phyloP scores from a whole-genome alignment of 1,140 invertebrate genomes.

The Drosophila pectinifera region DNA sequence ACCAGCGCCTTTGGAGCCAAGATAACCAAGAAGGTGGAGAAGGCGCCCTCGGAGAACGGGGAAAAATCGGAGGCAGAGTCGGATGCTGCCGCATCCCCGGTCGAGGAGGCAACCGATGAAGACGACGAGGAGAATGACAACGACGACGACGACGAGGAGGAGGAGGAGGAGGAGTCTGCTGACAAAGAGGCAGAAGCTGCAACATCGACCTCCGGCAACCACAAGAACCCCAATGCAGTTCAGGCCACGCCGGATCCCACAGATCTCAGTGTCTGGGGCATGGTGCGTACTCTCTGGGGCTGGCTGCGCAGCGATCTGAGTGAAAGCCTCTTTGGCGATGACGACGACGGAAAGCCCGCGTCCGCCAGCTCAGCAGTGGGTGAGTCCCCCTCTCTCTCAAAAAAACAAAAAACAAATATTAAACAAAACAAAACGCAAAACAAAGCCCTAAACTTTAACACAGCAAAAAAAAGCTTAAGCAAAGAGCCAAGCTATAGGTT shows the following conservation, averaged over 20 bases:
- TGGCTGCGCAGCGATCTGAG: constrained; percentile 78
- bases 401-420: constrained; percentile 13
- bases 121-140: constrained; percentile 31
- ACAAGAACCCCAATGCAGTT: constrained; percentile 66
- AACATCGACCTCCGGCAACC: constrained; percentile 3
- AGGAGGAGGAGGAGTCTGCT: constrained; percentile 22
- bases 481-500: neutral
- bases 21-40: constrained; percentile 65
- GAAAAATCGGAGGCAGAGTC: constrained; percentile 47
- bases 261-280: constrained; percentile 79
- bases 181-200: constrained; percentile 48
- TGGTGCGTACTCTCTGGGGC: constrained; percentile 72
- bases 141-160: constrained; percentile 35
- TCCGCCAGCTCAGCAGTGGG: constrained; percentile 56
- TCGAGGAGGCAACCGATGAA: constrained; percentile 22
- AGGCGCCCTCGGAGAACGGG: constrained; percentile 38
- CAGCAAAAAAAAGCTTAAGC: neutral
- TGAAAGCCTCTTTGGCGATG: constrained; percentile 79
- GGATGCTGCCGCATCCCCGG: constrained; percentile 18
- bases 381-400: constrained; percentile 51
- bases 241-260: constrained; percentile 57
- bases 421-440: constrained; percentile 4
- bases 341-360: constrained; percentile 60
- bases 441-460: constrained; percentile 3
- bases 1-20: constrained; percentile 64